Conservation (phyloP, 35 echinoderm and acorn worm species). For the Chiridota heheva region DNA sequence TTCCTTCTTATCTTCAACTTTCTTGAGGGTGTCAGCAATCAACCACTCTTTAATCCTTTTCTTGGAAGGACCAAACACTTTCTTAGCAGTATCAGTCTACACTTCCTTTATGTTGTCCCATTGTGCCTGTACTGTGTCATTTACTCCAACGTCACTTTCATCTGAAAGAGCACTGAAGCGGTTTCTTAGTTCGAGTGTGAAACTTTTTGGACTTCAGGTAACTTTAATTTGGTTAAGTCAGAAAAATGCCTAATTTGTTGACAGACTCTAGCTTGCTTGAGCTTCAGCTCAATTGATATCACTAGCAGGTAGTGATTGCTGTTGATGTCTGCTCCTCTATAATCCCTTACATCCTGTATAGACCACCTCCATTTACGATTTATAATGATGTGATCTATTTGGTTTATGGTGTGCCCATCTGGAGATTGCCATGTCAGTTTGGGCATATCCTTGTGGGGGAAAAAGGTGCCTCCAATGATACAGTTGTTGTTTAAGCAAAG, state of each 20-base stretch:
- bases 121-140: too few species aligned
- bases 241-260: not conserved
- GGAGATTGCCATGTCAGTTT: slow-evolving; percentile 38
- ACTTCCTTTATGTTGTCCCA: too few species aligned
- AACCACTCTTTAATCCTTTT: too few species aligned
- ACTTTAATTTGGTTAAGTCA: slow-evolving; percentile 16
- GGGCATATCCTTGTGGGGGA: slow-evolving; percentile 27
- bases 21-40: too few species aligned
- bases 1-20: too few species aligned
- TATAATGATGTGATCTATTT: slow-evolving; percentile 49
- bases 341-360: slow-evolving; percentile 19
- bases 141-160: not conserved
- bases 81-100: too few species aligned
- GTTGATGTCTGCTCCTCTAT: too few species aligned
- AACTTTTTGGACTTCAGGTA: not conserved
- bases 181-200: slow-evolving; percentile 22
- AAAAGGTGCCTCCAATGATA: slow-evolving; percentile 24
- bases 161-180: slow-evolving; percentile 12
- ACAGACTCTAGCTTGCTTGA: not conserved
- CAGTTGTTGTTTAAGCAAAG: slow-evolving; percentile 39
- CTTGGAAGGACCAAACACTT: too few species aligned
- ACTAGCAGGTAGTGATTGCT: slow-evolving; percentile 36
- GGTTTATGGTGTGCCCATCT: slow-evolving; percentile 38
- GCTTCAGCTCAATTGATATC: slow-evolving; percentile 1
- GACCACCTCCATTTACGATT: slow-evolving; percentile 37